Base-by-base conservation (phyloP, 2,888 invertebrate species). In the Vesta saturnalis region DNA sequence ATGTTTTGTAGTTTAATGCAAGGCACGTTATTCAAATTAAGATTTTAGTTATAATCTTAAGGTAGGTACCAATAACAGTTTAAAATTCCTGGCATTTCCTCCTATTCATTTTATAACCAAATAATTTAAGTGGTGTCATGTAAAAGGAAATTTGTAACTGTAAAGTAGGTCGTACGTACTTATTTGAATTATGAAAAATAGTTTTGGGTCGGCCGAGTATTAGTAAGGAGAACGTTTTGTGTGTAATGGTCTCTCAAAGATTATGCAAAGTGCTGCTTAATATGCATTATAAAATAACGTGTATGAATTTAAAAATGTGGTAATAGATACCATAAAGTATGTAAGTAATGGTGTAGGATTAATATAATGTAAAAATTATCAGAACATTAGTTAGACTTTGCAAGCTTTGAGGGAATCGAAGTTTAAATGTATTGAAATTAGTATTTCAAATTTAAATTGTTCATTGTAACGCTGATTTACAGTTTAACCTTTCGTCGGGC, bases 71-170 rank as follows among this genome's bases (percentile, higher is more conserved):
- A 39, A 39, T n/a, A 39, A 39, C 12, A 39, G n/a, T 52, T 52
- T 52, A 19, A 52, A 19, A 52, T 52, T 52, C 19, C 15, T 18
- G 47, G 18, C 47, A 49, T 18, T 15, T 8, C 47, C 21, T 18
- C 21, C 14, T n/a, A 19, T 52, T 19, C 52, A 19, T 52, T 52
- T 52, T 52, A 52, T 52, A 19, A 52, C 52, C 18, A 52, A 52
- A 52, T 52, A 52, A 52, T 19, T 52, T 52, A 52, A 19, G 52
- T 52, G 19, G 52, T 18, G 52, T 19, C 21, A 19, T 21, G 19
- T 21, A 52, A 52, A 52, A 19, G 39, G 21, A 21, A 19, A 19
- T 52, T 52, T 52, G 52, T 21, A 52, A 52, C 19, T 19, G 52
- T 12, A 21, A 52, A 52, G 19, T 52, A 19, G 52, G 52, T 52